phyloP scores from a whole-genome alignment of 2,113 vertebrate genomes.

The Athene cunicularia region DNA sequence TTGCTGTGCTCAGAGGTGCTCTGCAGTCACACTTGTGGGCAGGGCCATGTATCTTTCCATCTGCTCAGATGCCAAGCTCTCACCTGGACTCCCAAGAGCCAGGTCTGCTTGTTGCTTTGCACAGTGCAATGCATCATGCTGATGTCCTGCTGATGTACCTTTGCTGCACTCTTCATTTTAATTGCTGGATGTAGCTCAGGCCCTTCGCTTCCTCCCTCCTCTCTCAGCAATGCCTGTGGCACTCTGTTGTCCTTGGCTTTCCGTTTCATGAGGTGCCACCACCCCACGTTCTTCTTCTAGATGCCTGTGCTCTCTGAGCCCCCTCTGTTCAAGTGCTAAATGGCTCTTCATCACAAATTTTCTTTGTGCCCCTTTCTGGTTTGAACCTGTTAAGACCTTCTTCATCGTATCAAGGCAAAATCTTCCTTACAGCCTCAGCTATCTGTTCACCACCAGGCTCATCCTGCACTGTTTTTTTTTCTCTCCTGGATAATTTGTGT shows the following conservation, averaged over 20 bases:
- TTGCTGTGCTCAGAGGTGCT: neutral
- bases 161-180: neutral
- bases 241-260: neutral
- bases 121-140: neutral
- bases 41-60: neutral
- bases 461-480: neutral
- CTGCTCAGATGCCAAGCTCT: neutral
- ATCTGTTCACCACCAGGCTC: neutral
- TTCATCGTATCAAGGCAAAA: neutral
- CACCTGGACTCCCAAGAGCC: neutral
- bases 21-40: neutral
- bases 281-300: neutral
- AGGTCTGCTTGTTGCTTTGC: neutral
- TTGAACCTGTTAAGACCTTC: neutral
- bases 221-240: neutral
- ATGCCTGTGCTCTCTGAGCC: neutral
- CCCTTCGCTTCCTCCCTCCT: neutral
- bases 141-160: accelerated
- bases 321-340: neutral
- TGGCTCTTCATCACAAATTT: neutral
- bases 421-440: neutral
- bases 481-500: neutral
- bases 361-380: neutral
- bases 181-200: neutral
- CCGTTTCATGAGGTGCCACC: neutral